Base-by-base conservation (phyloP, 2,888 invertebrate species). In the Cataglyphis altisquamis region DNA sequence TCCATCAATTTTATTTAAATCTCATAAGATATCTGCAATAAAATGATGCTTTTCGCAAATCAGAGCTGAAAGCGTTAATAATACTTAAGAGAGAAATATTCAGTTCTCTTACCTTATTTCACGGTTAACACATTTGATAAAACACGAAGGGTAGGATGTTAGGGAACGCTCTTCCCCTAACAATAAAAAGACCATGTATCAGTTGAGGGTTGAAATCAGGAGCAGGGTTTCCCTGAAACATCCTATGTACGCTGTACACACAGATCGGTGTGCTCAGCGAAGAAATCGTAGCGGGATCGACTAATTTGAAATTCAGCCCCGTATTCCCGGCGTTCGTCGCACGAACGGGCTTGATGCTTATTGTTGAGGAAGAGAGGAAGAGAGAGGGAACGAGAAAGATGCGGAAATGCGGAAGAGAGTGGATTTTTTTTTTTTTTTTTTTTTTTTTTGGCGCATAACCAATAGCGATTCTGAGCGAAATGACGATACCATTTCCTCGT, bases 231-330 rank as follows among this genome's bases (percentile, higher is more conserved):
- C 68, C 82, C 68, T 83, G 83, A 74, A 85, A 85, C 81, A 75
- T 18, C 63, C 57, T 78, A 32, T 72, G 72, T 57, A 72, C 21
- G 32, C 80, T n/a, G 52, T 80, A 83, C 48, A 83, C 52, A 70
- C 63, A 67, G 41, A 63, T 62, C 39, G 25, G 52, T 78, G 83
- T 75, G 83, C 41, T 83, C 64, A 60, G 55, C 66, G 67, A 41
- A 75, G 85, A 81, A 84, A 84, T 75, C 78, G 78, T 75, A 70
- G 64, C 73, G 52, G 78, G 52, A 70, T 74, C 84, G 86, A 85
- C 86, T 87, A 89, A 93, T 91, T 91, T 91, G 70, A 92, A 93
- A 94, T 94, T 93, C 93, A 91, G 91, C 77, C 83, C 86, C 86
- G 91, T 84, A 85, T 88, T 87, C 86, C 86, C 70, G 45, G 32